These are phyloP conservation scores for Eidolon helvum DNA, from an alignment of 2,113 vertebrate species.

Conservation along the genomic window DNA sequence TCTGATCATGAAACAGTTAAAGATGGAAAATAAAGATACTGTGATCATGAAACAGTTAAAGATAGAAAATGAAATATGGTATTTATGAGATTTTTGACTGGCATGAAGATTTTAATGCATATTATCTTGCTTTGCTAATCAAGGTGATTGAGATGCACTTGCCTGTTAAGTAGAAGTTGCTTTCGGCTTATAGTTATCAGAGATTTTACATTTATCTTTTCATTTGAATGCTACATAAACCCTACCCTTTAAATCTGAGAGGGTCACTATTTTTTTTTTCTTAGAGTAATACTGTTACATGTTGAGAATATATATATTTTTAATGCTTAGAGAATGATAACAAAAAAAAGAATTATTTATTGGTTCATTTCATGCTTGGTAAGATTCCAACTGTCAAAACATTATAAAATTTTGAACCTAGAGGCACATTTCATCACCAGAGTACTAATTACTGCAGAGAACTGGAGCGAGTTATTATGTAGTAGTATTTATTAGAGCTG, in stretches of 20 bases:
- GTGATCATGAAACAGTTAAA: slow-evolving; percentile 58
- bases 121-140: slow-evolving; percentile 73
- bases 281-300: slow-evolving; percentile 48
- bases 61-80: slow-evolving; percentile 30
- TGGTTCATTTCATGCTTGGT: slow-evolving; percentile 67
- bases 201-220: slow-evolving; percentile 62
- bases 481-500: slow-evolving; percentile 70
- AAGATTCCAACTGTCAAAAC: slow-evolving; percentile 63
- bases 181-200: slow-evolving; percentile 40
- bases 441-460: slow-evolving; percentile 69
- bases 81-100: slow-evolving; percentile 58
- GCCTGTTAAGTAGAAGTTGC: slow-evolving; percentile 61
- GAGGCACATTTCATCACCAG: slow-evolving; percentile 76
- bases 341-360: slow-evolving; percentile 66
- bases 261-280: slow-evolving; percentile 8
- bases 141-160: slow-evolving; percentile 71
- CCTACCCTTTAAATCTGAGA: not conserved
- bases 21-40: slow-evolving; percentile 19
- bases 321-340: slow-evolving; percentile 66
- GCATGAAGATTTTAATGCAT: slow-evolving; percentile 63
- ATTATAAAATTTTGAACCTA: slow-evolving; percentile 74
- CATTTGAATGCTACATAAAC: slow-evolving; percentile 18
- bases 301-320: slow-evolving; percentile 7
- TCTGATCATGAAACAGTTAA: slow-evolving; percentile 56
- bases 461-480: slow-evolving; percentile 65